Evolutionary conservation across 2,797 vertebrate genomes (phyloP).

Genomic region (Danio jaintianensis): DNA sequence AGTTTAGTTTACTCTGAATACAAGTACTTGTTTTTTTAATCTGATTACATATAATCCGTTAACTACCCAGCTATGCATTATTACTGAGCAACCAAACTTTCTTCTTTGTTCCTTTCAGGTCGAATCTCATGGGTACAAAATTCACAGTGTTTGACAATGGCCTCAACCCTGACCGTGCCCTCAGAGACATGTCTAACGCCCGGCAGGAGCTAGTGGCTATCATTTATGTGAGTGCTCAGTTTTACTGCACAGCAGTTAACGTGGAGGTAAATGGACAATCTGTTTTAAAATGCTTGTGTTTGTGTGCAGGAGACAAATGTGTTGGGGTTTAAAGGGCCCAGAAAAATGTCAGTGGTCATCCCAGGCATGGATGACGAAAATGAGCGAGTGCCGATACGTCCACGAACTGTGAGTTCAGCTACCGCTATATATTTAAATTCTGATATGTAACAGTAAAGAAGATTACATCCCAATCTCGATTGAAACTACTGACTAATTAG

Average conservation of each 20-base stretch:
- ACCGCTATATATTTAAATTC: not conserved
- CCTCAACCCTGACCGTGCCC: constrained; percentile 77
- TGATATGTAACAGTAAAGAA: not conserved
- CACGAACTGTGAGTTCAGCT: constrained; percentile 80
- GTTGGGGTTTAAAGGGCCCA: constrained; percentile 85
- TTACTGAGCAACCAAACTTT: not conserved
- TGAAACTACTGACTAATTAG: no score
- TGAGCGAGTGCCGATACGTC: constrained; percentile 82
- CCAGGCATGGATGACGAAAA: constrained; percentile 83
- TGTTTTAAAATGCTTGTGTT: not conserved
- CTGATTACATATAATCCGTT: no score
- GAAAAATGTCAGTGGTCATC: constrained; percentile 85
- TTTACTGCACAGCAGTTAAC: constrained; percentile 5
- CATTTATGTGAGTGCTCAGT: constrained; percentile 77
- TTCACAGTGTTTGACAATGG: constrained; percentile 86
- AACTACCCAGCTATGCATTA: no score
- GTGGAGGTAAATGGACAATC: not conserved
- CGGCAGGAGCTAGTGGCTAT: constrained; percentile 80
- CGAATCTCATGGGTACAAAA: constrained; percentile 85
- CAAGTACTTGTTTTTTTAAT: no score
- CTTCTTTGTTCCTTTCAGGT: constrained; percentile 67
- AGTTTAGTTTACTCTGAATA: no score
- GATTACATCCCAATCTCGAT: no score
- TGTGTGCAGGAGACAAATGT: constrained; percentile 83
- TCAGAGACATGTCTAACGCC: constrained; percentile 75